Evolutionary conservation across 2,888 invertebrate genomes (phyloP), one percentile per base, ranked within the genome.

Genomic region (Pycnomerus fuliginosus): DNA sequence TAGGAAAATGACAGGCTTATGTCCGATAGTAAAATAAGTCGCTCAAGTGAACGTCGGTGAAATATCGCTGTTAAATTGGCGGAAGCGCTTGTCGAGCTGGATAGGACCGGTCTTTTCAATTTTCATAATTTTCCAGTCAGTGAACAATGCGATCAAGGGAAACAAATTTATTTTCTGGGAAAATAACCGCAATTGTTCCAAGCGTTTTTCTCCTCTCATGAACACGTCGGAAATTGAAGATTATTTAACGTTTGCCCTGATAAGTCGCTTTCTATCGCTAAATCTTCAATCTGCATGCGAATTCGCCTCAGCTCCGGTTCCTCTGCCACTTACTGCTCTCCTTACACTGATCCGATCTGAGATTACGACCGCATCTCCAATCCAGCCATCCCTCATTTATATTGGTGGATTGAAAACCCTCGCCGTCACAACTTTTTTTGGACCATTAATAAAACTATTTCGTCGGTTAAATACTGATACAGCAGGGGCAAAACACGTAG

Each of bases 51-150:
- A 54, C 53, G 56, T 50, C 57, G 55, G 53, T 60, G 59, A 62
- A 69, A 67, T 67, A 66, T 65, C 67, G 60, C 5, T 64, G 68
- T 68, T 68, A 68, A 69, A 69, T 69, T 69, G 69, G 66, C 67
- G 67, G 64, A 68, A 68, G 60, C 54, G 59, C 61, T 64, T 60
- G 52, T 52, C 42, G 50, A 46, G 51, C 44, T n/a, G n/a, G n/a
- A n/a, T n/a, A 47, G 17, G 56, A 58, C 53, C 59, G 53, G 52
- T 58, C 61, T 61, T 67, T 67, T 67, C 67, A 67, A 69, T 68
- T 69, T 68, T 67, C 69, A 69, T 69, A 69, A 69, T 68, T 69
- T 69, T 68, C 66, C 64, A 61, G 53, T 32, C 55, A 55, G 52
- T 52, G 60, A 61, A 63, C 62, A 63, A 59, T 61, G 56, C 60